Evolutionary conservation across 2,888 invertebrate species (phyloP).

Genomic region (Oligia latruncula): DNA sequence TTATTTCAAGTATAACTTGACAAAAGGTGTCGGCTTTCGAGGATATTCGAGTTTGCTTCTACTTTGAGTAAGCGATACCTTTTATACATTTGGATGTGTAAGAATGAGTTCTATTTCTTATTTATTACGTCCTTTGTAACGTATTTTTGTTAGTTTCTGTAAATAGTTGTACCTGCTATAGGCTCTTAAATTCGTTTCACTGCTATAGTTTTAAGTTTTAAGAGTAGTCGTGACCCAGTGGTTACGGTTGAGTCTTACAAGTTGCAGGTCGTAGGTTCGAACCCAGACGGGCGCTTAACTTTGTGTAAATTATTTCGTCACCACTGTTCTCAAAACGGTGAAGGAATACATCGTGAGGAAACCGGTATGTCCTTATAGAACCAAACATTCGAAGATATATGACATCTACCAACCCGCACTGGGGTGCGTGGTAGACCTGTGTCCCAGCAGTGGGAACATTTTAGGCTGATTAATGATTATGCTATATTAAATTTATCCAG

Average conservation of each 20-base stretch:
- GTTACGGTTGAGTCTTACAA: neutral
- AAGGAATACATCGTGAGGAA: neutral
- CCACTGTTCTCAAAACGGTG: neutral
- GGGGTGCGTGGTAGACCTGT: neutral
- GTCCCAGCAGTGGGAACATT: neutral
- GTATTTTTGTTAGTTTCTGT: neutral
- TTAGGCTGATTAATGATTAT: neutral
- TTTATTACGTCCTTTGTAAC: constrained; percentile 1
- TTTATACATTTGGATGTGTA: constrained; percentile 39
- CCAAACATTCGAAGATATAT: neutral
- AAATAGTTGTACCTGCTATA: neutral
- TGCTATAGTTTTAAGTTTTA: neutral
- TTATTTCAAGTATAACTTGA: constrained; percentile 55
- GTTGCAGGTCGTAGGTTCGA: neutral
- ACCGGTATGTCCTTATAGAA: neutral
- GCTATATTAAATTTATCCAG: neutral
- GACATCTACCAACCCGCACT: neutral
- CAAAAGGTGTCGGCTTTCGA: constrained; percentile 55
- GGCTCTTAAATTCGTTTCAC: neutral
- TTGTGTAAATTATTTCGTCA: neutral
- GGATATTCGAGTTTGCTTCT: constrained; percentile 34
- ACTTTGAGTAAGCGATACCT: constrained; percentile 29
- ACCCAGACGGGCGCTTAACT: neutral
- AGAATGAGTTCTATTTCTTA: constrained; percentile 24
- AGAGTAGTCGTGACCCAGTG: neutral